These are phyloP conservation scores for Epinephelus coioides DNA, from an alignment of 2,797 vertebrate genomes.

Conservation along the genomic window DNA sequence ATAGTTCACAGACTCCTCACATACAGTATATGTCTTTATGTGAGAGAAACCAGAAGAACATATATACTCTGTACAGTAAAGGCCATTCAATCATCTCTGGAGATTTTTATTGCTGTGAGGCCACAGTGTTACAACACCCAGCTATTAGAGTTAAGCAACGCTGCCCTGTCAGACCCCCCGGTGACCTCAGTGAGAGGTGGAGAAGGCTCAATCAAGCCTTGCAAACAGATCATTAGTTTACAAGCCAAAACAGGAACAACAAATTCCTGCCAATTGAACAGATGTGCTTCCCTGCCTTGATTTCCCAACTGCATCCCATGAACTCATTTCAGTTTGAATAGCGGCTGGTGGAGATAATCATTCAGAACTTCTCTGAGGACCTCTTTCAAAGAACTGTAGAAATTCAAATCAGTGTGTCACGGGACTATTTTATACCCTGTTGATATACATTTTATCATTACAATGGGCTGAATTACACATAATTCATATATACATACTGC, in stretches of 20 bases:
- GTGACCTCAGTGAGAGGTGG: conserved; percentile 31
- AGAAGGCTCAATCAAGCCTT: conserved; percentile 37
- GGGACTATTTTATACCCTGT: conserved; percentile 17
- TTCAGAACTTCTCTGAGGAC: conserved; percentile 32
- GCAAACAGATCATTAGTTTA: conserved; percentile 48
- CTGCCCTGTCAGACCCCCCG: neutral
- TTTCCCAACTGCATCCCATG: conserved; percentile 61
- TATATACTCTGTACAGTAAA: neutral
- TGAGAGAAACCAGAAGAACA: neutral
- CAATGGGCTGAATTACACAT: conserved; percentile 4
- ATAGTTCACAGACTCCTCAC: neutral
- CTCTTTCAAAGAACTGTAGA: conserved; percentile 22
- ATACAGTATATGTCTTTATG: neutral
- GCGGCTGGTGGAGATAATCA: conserved; percentile 51
- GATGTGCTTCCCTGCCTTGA: conserved; percentile 58
- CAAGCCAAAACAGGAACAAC: conserved; percentile 36
- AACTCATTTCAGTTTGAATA: conserved; percentile 47
- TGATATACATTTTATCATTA: conserved; percentile 33
- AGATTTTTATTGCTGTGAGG: neutral
- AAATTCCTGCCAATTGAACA: conserved; percentile 58
- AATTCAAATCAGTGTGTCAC: conserved; percentile 30
- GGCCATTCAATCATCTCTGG: neutral
- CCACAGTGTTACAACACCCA: neutral
- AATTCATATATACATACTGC: conserved; percentile 16
- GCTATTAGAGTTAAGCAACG: neutral